Percentiles rank a stretch among this genome's conserved stretches.
Evolutionary conservation across 92 coral and sea anemone species (phyloP).

Genomic region (Zoanthus sociatus): DNA sequence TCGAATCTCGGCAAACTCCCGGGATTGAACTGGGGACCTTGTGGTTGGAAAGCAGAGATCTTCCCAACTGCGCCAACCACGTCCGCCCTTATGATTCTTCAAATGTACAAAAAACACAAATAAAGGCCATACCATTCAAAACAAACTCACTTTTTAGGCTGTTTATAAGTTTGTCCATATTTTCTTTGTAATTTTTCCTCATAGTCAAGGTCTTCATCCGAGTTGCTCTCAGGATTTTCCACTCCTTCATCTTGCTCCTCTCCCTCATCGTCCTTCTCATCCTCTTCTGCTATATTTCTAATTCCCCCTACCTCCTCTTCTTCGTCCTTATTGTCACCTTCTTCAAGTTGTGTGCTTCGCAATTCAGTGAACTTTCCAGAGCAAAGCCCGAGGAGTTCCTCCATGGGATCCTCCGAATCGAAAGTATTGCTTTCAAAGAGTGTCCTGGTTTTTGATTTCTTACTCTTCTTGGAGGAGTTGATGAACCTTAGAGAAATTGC

Average conservation of each 20-base stretch:
- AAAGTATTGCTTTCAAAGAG: conserved; percentile 37
- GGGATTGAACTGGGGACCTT: no score
- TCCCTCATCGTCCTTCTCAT: conserved; percentile 44
- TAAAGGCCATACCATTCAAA: background rate
- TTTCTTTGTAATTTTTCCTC: conserved; percentile 67
- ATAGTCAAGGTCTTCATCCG: conserved; percentile 63
- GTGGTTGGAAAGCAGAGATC: no score
- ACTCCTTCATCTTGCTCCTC: conserved; percentile 40
- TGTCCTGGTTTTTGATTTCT: conserved; percentile 61
- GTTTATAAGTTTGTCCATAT: conserved; percentile 69
- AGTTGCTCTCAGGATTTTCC: conserved; percentile 59
- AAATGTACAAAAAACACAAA: background rate
- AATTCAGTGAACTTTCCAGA: conserved; percentile 85
- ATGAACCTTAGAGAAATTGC: conserved; percentile 55
- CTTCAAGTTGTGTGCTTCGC: conserved; percentile 13
- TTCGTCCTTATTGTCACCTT: conserved; percentile 17
- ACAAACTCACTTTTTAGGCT: conserved; percentile 53
- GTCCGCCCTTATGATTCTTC: no score
- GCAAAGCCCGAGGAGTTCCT: conserved; percentile 90
- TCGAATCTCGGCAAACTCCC: no score
- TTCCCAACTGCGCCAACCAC: no score
- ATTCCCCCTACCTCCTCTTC: conserved; percentile 30
- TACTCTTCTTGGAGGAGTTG: conserved; percentile 72
- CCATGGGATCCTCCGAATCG: conserved; percentile 68
- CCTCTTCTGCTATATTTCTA: conserved; percentile 38